Evolutionary conservation across 2,888 invertebrate genomes (phyloP).

Genomic region (Idaea dimidiata): DNA sequence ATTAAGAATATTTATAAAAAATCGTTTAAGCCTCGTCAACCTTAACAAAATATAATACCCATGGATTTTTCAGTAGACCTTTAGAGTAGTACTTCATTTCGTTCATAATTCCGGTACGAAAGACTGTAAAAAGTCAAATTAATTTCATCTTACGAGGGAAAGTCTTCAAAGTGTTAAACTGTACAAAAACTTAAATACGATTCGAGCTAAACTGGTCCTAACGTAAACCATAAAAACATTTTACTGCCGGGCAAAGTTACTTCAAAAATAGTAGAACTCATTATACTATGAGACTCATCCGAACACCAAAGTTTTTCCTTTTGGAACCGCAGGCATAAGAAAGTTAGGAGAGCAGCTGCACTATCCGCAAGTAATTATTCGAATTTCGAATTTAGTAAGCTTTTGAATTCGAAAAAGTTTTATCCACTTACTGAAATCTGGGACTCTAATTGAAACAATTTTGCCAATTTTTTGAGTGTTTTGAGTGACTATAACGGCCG

Average conservation of each 20-base stretch:
- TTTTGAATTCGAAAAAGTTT: slow-evolving; percentile 30
- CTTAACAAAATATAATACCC: background rate
- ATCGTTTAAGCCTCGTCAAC: no score
- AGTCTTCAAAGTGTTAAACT: background rate
- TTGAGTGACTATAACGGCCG: no score
- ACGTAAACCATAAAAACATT: slow-evolving; percentile 25
- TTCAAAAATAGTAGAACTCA: slow-evolving; percentile 46
- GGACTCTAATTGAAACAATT: slow-evolving; percentile 3
- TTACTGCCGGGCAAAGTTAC: slow-evolving; percentile 32
- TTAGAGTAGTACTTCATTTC: background rate
- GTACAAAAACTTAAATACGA: slow-evolving; percentile 12
- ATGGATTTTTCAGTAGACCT: background rate
- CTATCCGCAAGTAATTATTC: slow-evolving; percentile 69
- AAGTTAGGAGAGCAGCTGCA: slow-evolving; percentile 59
- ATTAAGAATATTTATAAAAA: no score
- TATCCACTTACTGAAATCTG: slow-evolving; percentile 13
- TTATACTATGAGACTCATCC: slow-evolving; percentile 52
- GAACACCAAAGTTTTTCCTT: slow-evolving; percentile 58
- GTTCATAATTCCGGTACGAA: background rate
- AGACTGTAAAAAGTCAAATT: background rate
- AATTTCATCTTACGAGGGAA: background rate
- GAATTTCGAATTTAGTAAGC: slow-evolving; percentile 48
- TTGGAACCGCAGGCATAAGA: slow-evolving; percentile 50
- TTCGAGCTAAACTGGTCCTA: background rate
- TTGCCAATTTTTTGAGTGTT: background rate